These are phyloP conservation scores for Mormyrops boulengeri DNA, from an alignment of 2,797 vertebrate species.

Conservation along the genomic window DNA sequence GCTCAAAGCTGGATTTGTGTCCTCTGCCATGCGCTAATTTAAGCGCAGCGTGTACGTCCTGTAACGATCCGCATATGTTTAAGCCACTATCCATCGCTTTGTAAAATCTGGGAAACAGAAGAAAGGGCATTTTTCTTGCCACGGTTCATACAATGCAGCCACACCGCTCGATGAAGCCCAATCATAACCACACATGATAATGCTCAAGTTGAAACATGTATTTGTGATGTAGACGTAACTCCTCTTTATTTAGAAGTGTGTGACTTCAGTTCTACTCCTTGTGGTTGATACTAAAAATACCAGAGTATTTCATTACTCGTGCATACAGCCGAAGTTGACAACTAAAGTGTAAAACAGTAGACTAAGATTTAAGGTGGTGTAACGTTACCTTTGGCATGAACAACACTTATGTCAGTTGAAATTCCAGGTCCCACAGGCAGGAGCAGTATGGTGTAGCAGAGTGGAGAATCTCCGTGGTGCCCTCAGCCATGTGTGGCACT, in stretches of 20 bases:
- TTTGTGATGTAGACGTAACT: not conserved
- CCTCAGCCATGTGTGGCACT: not conserved
- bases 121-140: not conserved
- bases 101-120: constrained; percentile 13
- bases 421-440: not conserved
- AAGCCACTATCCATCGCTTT: not conserved
- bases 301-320: not conserved
- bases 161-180: not conserved
- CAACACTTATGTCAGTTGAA: not conserved
- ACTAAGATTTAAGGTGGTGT: not conserved
- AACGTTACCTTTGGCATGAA: not conserved
- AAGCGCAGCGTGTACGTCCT: not conserved
- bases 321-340: not conserved
- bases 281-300: constrained; percentile 1
- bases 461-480: not conserved
- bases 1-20: not conserved
- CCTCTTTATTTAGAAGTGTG: not conserved
- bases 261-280: not conserved
- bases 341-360: not conserved
- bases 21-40: not conserved
- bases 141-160: not conserved
- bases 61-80: not conserved
- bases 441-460: not conserved
- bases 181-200: not conserved
- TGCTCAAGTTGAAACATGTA: not conserved